These are phyloP conservation scores for Polietes domitor DNA, from an alignment of 2,888 invertebrate genomes.

Conservation along the genomic window DNA sequence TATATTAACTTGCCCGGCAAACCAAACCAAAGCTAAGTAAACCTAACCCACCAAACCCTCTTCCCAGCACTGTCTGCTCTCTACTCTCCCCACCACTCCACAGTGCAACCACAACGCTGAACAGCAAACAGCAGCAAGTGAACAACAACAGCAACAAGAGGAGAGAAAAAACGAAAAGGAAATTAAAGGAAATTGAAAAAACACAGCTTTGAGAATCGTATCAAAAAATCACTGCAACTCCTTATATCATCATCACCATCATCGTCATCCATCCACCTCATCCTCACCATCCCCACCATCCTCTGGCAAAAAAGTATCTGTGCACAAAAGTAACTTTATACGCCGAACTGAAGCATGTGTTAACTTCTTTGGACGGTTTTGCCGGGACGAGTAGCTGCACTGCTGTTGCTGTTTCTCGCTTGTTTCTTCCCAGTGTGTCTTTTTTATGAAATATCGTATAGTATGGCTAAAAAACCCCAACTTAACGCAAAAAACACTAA, in stretches of 20 bases:
- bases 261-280: not conserved
- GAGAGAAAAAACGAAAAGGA: slow-evolving; percentile 44
- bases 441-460: slow-evolving; percentile 47
- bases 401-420: slow-evolving; percentile 13
- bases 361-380: slow-evolving; percentile 40
- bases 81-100: not conserved
- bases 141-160: slow-evolving; percentile 20
- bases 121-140: slow-evolving; percentile 5
- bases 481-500: slow-evolving; percentile 30
- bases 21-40: slow-evolving; percentile 40
- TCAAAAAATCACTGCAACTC: slow-evolving; percentile 66
- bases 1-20: slow-evolving; percentile 59
- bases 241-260: slow-evolving; percentile 50
- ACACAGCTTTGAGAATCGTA: slow-evolving; percentile 47
- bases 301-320: slow-evolving; percentile 42
- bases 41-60: not conserved
- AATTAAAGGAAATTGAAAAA: slow-evolving; percentile 38
- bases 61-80: too few relatives aligned
- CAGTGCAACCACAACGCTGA: not conserved
- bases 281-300: not conserved
- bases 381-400: not conserved
- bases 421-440: not conserved
- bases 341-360: slow-evolving; percentile 62
- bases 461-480: slow-evolving; percentile 44
- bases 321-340: slow-evolving; percentile 61